Percentiles rank a stretch among this genome's conserved stretches.
Evolutionary conservation across 1,140 invertebrate genomes (phyloP).

Genomic region (Drosophila yakuba): DNA sequence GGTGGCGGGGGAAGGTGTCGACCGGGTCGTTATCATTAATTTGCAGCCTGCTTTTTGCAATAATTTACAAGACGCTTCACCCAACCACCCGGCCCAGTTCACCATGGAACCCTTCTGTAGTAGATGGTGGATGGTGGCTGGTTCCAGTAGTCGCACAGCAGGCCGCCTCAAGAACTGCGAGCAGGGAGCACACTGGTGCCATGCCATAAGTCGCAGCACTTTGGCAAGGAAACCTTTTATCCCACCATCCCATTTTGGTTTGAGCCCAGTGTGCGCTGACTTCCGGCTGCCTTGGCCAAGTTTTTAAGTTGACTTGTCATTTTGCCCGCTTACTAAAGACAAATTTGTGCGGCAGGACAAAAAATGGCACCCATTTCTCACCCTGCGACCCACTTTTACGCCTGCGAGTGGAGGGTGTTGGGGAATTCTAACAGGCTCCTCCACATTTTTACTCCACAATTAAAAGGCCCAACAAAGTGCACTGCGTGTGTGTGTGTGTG

Average conservation of each 20-base stretch:
- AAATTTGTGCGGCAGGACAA: constrained; percentile 50
- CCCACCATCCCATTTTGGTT: not conserved
- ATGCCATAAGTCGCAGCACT: not conserved
- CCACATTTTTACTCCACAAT: constrained; percentile 5
- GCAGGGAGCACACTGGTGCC: not conserved
- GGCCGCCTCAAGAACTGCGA: not conserved
- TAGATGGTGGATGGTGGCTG: not conserved
- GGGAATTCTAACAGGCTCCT: not conserved
- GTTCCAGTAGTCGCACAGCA: not conserved
- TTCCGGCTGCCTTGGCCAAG: constrained; percentile 24
- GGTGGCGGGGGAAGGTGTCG: constrained; percentile 28
- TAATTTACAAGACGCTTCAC: constrained; percentile 70
- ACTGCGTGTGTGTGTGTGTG: not conserved
- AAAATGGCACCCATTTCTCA: constrained; percentile 34
- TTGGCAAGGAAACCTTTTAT: not conserved
- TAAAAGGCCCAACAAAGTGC: constrained; percentile 9
- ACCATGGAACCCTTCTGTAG: not conserved
- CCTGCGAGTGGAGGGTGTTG: not conserved
- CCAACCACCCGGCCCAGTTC: not conserved
- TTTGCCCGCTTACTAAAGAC: constrained; percentile 55
- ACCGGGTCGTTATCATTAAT: constrained; percentile 74
- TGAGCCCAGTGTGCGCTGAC: not conserved
- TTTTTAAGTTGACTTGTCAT: constrained; percentile 65
- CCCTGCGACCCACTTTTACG: not conserved
- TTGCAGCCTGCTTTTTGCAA: constrained; percentile 75